Evolutionary conservation across 2,888 invertebrate genomes (phyloP), one percentile per base, ranked within the genome.

Genomic region (Drosophila borborema): DNA sequence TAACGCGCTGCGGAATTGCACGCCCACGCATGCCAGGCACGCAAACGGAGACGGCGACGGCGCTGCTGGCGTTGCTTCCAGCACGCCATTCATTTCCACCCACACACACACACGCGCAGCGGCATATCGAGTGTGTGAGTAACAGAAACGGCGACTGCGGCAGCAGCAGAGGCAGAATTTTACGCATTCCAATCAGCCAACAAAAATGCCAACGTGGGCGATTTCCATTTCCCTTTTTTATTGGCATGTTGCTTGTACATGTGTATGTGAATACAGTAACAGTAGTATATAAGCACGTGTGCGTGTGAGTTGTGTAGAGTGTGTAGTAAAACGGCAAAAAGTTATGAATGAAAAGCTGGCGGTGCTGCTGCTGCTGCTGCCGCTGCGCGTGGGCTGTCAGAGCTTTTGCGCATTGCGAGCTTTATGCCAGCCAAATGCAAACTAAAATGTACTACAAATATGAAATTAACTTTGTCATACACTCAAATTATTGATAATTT

Each of bases 141-240:
- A 62, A 59, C 31, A 56, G 46, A 46, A 59, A 62, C 58, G 61
- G 23, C 23, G 48, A 16, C 60, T 36, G 38, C 31, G 48, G n/a
- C 36, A 10, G n/a, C 59, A 9, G 48, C 31, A 41, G n/a, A 2
- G 62, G 54, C 67, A 77, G 73, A 72, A 72, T 90, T 86, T 86
- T 86, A 86, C 88, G 86, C 90, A 86, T 90, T 90, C 90, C 86
- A 90, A 85, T 88, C 83, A 85, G 74, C 75, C 77, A 75, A 65
- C 72, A 69, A 58, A 79, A 69, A 71, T 80, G 83, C 74, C 72
- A 78, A 78, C 81, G 80, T 81, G 75, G 82, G 80, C 76, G 75
- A 80, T 60, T 80, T 81, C 72, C 71, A 77, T 75, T 77, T 77
- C 80, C 75, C 77, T 75, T 78, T 75, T 72, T 53, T 69, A 68